Base-by-base conservation (phyloP, 1,140 invertebrate species). In the Trichonephila clavipes region DNA sequence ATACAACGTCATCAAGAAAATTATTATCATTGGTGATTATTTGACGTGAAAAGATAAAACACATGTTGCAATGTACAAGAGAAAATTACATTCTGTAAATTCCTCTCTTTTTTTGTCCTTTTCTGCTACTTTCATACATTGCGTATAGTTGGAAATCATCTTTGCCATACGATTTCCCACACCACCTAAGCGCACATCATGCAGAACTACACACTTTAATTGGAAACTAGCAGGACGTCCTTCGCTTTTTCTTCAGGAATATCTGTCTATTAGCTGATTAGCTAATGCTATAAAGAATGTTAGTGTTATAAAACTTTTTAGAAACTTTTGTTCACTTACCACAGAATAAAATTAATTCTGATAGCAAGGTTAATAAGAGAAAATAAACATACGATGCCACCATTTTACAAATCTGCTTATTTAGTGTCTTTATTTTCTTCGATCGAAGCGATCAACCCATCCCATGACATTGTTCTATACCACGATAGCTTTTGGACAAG, bases 201-300 rank as follows among this genome's bases (percentile, higher is more conserved):
- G 19, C 21, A 8, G 64, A 19, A 66, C 12, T 12, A 21, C 0
- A 21, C n/a, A 21, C 1, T 66, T 66, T 6, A 66, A 7, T 8
- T 21, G 4, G 0, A 21, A n/a, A 1, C 2, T 8, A 0, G 2
- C 19, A 6, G 0, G 28, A 28, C 28, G 21, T 4, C 18, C 0
- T 66, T 21, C 7, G 0, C 8, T 21, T 19, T 66, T 66, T 6
- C 64, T n/a, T 21, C 21, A 19, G 6, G 18, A 66, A 21, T 5
- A 21, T 66, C 0, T n/a, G 21, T 66, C 19, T 10, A 6, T n/a
- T 3, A 6, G 7, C 0, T n/a, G 19, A 28, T 28, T 28, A 28
- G 28, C 28, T 28, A 28, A 28, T 28, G 1, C 28, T 28, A 28
- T 28, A 28, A 0, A 28, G 28, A 28, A 28, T 28, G 28, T 28